Evolutionary conservation across 2,797 vertebrate species (phyloP).

Genomic region (Parauchenoglanis ngamensis): DNA sequence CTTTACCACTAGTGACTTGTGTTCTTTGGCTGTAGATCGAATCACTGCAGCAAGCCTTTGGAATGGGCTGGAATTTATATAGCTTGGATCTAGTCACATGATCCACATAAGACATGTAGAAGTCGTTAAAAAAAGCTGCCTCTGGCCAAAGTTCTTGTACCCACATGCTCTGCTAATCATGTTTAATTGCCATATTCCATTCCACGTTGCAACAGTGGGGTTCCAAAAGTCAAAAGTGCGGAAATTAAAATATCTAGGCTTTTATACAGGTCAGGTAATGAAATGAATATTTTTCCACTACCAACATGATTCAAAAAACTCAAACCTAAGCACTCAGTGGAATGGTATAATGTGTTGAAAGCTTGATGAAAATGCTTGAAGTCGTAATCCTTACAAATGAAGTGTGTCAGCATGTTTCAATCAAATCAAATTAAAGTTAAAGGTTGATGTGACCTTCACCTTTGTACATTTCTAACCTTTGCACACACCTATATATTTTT

Average conservation of each 20-base stretch:
- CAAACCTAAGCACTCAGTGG: neutral
- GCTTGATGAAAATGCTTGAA: neutral
- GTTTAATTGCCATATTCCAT: slow-evolving; percentile 70
- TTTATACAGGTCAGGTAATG: neutral
- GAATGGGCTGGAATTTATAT: slow-evolving; percentile 47
- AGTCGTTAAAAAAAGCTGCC: slow-evolving; percentile 55
- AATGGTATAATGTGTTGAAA: neutral
- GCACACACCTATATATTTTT: neutral
- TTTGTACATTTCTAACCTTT: slow-evolving; percentile 26
- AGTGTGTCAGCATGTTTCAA: slow-evolving; percentile 41
- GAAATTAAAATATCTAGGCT: neutral
- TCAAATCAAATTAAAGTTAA: slow-evolving; percentile 7
- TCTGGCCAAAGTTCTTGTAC: slow-evolving; percentile 70
- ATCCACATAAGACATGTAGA: slow-evolving; percentile 50
- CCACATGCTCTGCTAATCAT: slow-evolving; percentile 58
- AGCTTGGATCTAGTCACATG: slow-evolving; percentile 39
- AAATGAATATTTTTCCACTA: neutral
- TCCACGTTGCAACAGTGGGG: slow-evolving; percentile 65
- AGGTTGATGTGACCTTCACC: slow-evolving; percentile 27
- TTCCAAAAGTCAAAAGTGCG: slow-evolving; percentile 50
- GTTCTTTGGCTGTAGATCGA: slow-evolving; percentile 1
- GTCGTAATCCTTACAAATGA: neutral
- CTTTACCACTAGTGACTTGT: slow-evolving; percentile 17
- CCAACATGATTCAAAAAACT: neutral
- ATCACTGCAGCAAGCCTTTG: slow-evolving; percentile 34